Evolutionary conservation across 2,113 vertebrate species (phyloP).

Genomic region (Okapia johnstoni): DNA sequence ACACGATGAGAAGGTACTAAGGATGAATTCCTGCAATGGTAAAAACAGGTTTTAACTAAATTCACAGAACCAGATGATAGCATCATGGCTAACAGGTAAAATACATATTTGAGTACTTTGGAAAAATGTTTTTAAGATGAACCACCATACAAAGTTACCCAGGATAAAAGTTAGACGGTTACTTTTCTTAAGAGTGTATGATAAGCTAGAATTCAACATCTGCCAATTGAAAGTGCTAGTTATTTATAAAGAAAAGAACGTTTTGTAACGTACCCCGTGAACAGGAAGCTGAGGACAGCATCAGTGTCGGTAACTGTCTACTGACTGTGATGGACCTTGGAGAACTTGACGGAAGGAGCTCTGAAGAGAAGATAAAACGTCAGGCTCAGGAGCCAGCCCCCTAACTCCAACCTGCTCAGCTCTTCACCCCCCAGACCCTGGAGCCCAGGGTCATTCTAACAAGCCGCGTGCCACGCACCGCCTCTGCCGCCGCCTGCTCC

Average conservation of each 20-base stretch:
- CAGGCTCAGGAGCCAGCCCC: background rate
- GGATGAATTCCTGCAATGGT: background rate
- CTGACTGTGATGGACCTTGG: background rate
- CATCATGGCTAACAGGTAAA: background rate
- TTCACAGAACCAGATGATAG: background rate
- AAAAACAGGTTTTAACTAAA: background rate
- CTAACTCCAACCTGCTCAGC: background rate
- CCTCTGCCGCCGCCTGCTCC: background rate
- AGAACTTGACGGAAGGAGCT: conserved; percentile 14
- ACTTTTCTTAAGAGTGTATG: background rate
- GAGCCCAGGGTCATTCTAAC: background rate
- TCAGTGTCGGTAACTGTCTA: conserved; percentile 21
- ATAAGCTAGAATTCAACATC: background rate
- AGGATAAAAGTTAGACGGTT: background rate
- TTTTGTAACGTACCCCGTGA: background rate
- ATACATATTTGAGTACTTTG: background rate
- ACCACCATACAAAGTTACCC: background rate
- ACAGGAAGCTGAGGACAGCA: background rate
- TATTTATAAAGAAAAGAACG: background rate
- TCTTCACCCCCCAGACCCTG: background rate
- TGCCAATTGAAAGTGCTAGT: background rate
- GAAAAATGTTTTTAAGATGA: background rate
- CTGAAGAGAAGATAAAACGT: conserved; percentile 33
- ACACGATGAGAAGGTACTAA: background rate
- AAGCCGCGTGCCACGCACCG: rapidly evolving